Base-by-base conservation (phyloP, 1,140 invertebrate species). In the Magallana gigas region DNA sequence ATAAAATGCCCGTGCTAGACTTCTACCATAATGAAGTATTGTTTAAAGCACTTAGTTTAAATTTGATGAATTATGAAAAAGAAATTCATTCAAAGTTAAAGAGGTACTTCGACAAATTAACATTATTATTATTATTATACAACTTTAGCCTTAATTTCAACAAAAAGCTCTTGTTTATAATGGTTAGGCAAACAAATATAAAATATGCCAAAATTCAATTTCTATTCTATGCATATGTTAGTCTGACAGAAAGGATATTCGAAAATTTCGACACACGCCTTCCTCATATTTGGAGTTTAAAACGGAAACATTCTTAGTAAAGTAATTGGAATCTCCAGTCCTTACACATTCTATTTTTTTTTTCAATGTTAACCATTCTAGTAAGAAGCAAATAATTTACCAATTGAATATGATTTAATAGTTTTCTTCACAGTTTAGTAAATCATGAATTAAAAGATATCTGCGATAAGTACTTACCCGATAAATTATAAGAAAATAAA, bases 401-500 rank as follows among this genome's bases (percentile, higher is more conserved):
- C 23, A 23, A 6, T 62, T 14, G 0, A n/a, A 62, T 4, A 62
- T 16, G 14, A 12, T 62, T 62, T 62, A 12, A 16, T n/a, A 62
- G 0, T 0, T 62, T 12, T 12, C 12, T 12, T 62, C 12, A 62
- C n/a, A 62, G 5, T 62, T 62, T 62, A 62, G 5, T n/a, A 62
- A n/a, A 62, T 62, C n/a, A 12, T n/a, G 60, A 62, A 12, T 12
- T 62, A n/a, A 12, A 23, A 62, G n/a, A 11, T 12, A 76, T 29
- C 1, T 12, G 68, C 8, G 23, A 29, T 29, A 23, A 48, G 36
- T 76, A 36, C 68, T 76, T 23, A 76, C 68, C 68, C 7, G 23
- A 5, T 11, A 76, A 29, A 12, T 76, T 23, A 76, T 76, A 29
- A 29, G 68, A 76, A 76, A 76, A 12, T 76, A 76, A 76, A 76